phyloP scores from a whole-genome alignment of 1,140 invertebrate species.

The Formica exsecta region DNA sequence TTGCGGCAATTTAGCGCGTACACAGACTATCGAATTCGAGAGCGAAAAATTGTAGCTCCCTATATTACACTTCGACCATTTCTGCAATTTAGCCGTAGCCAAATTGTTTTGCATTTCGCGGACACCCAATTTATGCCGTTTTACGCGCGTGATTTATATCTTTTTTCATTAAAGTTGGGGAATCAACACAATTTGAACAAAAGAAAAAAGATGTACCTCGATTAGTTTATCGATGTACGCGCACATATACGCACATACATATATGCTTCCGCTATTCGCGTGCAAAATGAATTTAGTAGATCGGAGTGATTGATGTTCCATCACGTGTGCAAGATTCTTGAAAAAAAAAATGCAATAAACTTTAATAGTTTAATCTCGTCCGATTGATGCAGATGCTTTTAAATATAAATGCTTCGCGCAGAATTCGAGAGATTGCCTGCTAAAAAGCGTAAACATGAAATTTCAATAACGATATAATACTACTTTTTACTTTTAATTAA shows the following conservation, averaged over 20 bases:
- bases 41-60: constrained; percentile 34
- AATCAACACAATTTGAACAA: constrained; percentile 10
- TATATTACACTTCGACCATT: constrained; percentile 37
- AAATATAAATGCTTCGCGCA: constrained; percentile 16
- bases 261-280: neutral
- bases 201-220: neutral
- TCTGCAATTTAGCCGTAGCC: constrained; percentile 48
- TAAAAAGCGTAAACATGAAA: neutral
- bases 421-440: no score
- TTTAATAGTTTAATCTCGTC: constrained; percentile 17
- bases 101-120: constrained; percentile 52
- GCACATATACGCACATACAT: no score
- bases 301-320: neutral
- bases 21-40: constrained; percentile 16
- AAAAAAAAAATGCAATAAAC: neutral
- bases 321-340: constrained; percentile 6
- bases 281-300: constrained; percentile 25
- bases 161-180: constrained; percentile 33
- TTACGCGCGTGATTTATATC: constrained; percentile 28
- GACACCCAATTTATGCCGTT: constrained; percentile 20
- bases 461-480: neutral
- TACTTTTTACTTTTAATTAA: neutral
- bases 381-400: constrained; percentile 22
- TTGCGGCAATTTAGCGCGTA: constrained; percentile 54
- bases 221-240: neutral